Conservation (phyloP, 2,888 invertebrate genomes). For the Harpalus rufipes region DNA sequence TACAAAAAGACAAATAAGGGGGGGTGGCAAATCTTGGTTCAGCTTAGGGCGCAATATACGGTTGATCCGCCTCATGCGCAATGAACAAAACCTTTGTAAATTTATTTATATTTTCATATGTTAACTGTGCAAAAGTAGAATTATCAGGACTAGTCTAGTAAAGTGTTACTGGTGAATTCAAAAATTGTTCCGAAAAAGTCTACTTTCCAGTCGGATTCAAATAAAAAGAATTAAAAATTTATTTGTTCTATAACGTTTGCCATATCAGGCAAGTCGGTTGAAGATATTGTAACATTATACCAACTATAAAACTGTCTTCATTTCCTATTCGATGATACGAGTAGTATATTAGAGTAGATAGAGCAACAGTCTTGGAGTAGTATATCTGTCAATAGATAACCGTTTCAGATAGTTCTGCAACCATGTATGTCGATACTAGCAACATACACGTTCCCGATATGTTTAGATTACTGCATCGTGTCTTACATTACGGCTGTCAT, state of each 20-base stretch:
- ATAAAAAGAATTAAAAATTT: too few species aligned
- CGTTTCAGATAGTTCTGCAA: conserved; percentile 12
- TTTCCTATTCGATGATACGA: background rate
- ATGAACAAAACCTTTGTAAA: too few species aligned
- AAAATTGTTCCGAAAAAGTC: too few species aligned
- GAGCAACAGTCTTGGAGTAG: background rate
- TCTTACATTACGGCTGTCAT: conserved; percentile 31
- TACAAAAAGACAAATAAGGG: too few species aligned
- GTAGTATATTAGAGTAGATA: background rate
- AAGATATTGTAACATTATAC: background rate
- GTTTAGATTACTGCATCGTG: conserved; percentile 46
- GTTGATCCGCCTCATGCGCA: too few species aligned
- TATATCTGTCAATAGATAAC: conserved; percentile 39
- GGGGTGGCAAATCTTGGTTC: too few species aligned
- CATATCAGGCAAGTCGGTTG: background rate
- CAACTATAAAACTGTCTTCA: background rate
- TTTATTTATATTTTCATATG: too few species aligned
- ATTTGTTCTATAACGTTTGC: background rate
- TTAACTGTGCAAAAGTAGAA: too few species aligned
- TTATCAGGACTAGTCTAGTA: too few species aligned
- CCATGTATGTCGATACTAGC: conserved; percentile 17
- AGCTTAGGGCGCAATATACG: too few species aligned
- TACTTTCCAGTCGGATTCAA: too few species aligned
- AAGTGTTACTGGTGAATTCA: too few species aligned
- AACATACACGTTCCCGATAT: conserved; percentile 36